A percentile compares a stretch with the other conserved stretches of the same genome.
These are phyloP conservation scores for Molossus alvarezi DNA, from an alignment of 2,797 vertebrate genomes.

Conservation along the genomic window DNA sequence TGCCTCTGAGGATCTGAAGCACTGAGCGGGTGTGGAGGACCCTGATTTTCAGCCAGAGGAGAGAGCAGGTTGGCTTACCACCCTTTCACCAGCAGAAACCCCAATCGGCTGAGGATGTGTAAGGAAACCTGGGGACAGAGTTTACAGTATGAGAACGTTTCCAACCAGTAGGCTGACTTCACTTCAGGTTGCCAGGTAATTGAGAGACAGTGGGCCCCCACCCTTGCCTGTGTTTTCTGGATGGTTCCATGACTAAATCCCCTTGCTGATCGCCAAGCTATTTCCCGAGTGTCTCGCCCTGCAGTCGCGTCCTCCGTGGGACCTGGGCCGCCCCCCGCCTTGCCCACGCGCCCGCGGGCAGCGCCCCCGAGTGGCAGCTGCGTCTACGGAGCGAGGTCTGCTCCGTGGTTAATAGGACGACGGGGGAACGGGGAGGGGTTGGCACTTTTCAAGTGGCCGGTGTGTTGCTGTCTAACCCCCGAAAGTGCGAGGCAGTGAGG, in stretches of 20 bases:
- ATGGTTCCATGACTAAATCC: slow-evolving; percentile 46
- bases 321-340: neutral
- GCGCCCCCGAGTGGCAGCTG: neutral
- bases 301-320: neutral
- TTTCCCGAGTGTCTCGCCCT: neutral
- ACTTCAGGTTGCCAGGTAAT: neutral
- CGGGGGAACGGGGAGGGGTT: neutral
- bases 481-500: neutral
- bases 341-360: neutral
- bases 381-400: too few relatives aligned
- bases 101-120: neutral
- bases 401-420: neutral
- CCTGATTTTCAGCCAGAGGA: slow-evolving; percentile 5
- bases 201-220: slow-evolving; percentile 5
- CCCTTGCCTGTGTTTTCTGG: neutral
- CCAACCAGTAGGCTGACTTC: neutral
- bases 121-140: neutral
- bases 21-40: slow-evolving; percentile 6
- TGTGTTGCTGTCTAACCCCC: neutral
- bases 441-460: neutral
- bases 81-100: slow-evolving; percentile 34
- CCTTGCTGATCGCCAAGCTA: neutral
- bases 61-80: slow-evolving; percentile 44
- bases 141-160: neutral
- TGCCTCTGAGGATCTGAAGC: neutral